Percentiles rank a stretch among this genome's conserved stretches.
Conservation (phyloP, 2,797 vertebrate species). For the Tarsius wallacei region DNA sequence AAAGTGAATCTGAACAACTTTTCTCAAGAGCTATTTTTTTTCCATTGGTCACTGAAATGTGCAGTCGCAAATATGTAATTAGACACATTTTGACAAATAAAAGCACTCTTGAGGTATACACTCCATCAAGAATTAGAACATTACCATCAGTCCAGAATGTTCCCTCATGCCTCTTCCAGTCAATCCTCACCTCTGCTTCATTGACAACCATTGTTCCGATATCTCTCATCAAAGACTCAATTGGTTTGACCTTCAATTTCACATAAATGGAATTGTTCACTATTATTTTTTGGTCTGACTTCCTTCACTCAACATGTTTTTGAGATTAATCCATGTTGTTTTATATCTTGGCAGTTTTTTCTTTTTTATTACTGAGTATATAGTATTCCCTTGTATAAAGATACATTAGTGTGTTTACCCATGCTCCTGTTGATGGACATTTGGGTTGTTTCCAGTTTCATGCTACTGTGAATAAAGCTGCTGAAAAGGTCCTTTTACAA, state of each 20-base stretch:
- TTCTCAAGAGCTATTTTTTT: not conserved
- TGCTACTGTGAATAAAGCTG: not conserved
- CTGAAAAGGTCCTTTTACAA: not conserved
- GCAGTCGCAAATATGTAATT: not conserved
- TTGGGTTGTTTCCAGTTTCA: not conserved
- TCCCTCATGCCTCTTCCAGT: not conserved
- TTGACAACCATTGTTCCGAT: not conserved
- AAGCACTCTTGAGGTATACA: not conserved
- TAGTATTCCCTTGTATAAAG: not conserved
- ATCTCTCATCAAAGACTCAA: not conserved
- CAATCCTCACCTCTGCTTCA: not conserved
- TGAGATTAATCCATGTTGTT: not conserved
- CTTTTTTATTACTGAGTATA: not conserved
- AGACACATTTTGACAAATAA: not conserved
- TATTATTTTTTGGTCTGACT: not conserved
- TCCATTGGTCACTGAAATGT: not conserved
- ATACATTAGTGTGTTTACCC: not conserved
- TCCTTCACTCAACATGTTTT: constrained; percentile 29
- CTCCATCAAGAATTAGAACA: not conserved
- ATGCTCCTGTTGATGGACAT: not conserved
- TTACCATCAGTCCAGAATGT: not conserved
- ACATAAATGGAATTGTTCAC: not conserved
- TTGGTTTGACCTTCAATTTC: not conserved
- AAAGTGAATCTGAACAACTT: not conserved
- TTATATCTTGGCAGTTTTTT: not conserved